These are phyloP conservation scores for Sipha flava DNA, from an alignment of 1,140 invertebrate genomes.

Conservation along the genomic window DNA sequence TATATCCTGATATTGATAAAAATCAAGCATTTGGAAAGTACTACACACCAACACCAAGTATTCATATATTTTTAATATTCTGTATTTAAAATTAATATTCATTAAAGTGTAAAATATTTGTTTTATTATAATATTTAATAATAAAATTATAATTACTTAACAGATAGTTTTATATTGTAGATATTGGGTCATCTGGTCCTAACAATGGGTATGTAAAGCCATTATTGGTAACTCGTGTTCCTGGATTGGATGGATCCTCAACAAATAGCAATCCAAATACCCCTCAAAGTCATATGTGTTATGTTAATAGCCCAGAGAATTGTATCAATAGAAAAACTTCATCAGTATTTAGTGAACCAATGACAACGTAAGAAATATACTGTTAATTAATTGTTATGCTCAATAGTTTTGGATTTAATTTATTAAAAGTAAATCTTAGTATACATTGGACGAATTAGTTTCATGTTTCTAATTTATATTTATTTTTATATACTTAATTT, in stretches of 20 bases:
- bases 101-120: no score
- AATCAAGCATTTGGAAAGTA: slow-evolving; percentile 84
- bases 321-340: slow-evolving; percentile 62
- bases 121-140: no score
- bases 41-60: slow-evolving; percentile 56
- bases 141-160: no score
- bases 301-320: slow-evolving; percentile 51
- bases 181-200: slow-evolving; percentile 58
- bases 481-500: no score
- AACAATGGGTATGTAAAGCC: slow-evolving; percentile 83
- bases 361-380: slow-evolving; percentile 5
- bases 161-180: slow-evolving; percentile 26
- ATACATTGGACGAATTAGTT: no score
- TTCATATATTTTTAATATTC: not conserved
- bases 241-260: slow-evolving; percentile 52
- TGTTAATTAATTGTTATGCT: no score
- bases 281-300: slow-evolving; percentile 43
- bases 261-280: slow-evolving; percentile 44
- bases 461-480: no score
- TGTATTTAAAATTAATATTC: no score
- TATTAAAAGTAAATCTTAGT: no score
- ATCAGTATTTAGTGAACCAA: slow-evolving; percentile 49
- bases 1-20: slow-evolving; percentile 84
- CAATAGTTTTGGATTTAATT: no score
- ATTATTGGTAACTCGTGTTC: slow-evolving; percentile 72